Base-by-base conservation (phyloP, 1,140 invertebrate genomes). In the Heliconius hermathena region DNA sequence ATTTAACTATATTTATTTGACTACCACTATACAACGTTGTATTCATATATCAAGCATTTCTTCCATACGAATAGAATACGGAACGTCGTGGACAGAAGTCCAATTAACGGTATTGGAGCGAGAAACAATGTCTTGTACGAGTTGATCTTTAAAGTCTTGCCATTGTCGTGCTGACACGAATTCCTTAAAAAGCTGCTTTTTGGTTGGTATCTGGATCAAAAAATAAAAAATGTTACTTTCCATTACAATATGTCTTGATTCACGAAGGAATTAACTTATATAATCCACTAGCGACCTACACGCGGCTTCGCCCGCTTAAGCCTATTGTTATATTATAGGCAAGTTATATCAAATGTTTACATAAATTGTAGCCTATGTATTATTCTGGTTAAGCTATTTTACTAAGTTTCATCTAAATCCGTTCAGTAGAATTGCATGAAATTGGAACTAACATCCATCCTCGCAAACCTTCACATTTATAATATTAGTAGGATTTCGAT, bases 11-110 rank as follows among this genome's bases (percentile, higher is more conserved):
- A 3, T 60, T 26, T 60, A 60, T 60, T 60, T 66, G 1, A 16
- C 9, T 66, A 26, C n/a, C 9, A 60, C 26, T 26, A 60, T 22
- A 60, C n/a, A 26, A 60, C n/a, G 1, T 22, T 22, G 26, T 6
- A 70, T 76, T 88, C 79, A 93, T 79, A 94, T 89, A 77, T 94
- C 90, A 18, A 87, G 81, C 90, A 95, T 92, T 84, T 95, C 90
- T 38, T 94, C 90, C 81, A 96, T 95, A 33, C 96, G 92, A 71
- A 96, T 95, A 1, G 95, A 96, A 85, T 96, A 96, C 1, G 96
- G 96, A 8, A 96, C 95, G 78, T 96, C 96, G 72, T 96, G 95
- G 5, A 95, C 92, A 3, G 95, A 95, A 3, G 96, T 96, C 82
- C 90, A 92, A 80, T 95, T 96, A 54, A 92, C 91, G 13, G 92